Evolutionary conservation across 2,113 vertebrate genomes (phyloP).

Genomic region (Phalacrocorax brasilianus): DNA sequence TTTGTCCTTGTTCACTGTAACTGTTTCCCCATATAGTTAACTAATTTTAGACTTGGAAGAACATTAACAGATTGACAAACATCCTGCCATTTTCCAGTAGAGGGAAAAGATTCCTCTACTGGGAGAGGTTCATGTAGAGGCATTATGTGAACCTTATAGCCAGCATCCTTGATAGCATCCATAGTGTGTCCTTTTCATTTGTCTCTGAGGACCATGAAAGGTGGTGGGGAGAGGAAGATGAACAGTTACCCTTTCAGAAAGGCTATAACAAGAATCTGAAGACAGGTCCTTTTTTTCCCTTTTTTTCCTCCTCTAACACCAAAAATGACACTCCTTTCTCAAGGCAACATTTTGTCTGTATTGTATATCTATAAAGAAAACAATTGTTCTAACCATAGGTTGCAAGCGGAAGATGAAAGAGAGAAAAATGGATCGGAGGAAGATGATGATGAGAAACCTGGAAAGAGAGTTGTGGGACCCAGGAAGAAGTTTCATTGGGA

Average conservation of each 20-base stretch:
- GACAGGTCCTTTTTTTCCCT: not conserved
- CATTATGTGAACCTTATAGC: not conserved
- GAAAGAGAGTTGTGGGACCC: conserved; percentile 93
- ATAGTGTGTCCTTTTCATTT: not conserved
- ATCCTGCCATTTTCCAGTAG: not conserved
- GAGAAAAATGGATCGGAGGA: conserved; percentile 96
- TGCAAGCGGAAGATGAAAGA: conserved; percentile 88
- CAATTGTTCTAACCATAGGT: conserved; percentile 68
- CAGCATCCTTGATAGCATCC: not conserved
- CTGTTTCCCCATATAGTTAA: not conserved
- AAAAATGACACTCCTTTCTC: not conserved
- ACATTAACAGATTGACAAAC: not conserved
- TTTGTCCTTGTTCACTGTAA: not conserved
- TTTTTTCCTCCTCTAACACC: too few relatives aligned
- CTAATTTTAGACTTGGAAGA: not conserved
- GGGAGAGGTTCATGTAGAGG: not conserved
- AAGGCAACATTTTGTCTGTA: not conserved
- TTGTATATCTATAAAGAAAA: not conserved
- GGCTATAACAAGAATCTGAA: not conserved
- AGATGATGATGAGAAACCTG: conserved; percentile 96
- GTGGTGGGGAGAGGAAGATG: not conserved
- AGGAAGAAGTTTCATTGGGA: conserved; percentile 98
- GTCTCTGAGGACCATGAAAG: not conserved
- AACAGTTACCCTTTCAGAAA: not conserved
- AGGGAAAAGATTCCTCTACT: too few relatives aligned